phyloP scores from a whole-genome alignment of 2,113 vertebrate genomes.

The Upupa epops region DNA sequence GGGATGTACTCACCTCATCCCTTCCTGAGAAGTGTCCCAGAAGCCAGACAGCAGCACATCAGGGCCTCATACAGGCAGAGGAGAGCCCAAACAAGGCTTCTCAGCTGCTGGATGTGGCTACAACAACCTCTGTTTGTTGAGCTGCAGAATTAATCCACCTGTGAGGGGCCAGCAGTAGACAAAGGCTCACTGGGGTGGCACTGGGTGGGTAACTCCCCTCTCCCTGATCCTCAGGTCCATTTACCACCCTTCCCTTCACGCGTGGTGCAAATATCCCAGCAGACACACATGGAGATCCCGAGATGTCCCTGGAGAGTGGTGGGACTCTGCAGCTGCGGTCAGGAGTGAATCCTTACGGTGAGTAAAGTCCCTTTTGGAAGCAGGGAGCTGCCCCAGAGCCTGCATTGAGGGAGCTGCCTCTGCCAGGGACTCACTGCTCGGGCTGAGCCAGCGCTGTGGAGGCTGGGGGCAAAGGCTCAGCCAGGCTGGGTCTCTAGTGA shows the following conservation, averaged over 20 bases:
- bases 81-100: background rate
- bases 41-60: rapidly evolving
- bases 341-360: background rate
- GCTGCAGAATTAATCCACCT: background rate
- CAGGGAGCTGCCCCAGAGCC: background rate
- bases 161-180: background rate
- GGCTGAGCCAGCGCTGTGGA: background rate
- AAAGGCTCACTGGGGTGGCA: background rate
- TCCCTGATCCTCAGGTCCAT: background rate
- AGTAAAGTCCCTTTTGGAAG: background rate
- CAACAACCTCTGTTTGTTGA: rapidly evolving
- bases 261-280: rapidly evolving
- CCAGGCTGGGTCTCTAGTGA: background rate
- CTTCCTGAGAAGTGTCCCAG: rapidly evolving
- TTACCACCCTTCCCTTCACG: rapidly evolving
- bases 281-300: rapidly evolving
- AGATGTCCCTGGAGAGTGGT: background rate
- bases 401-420: rapidly evolving
- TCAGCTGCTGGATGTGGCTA: background rate
- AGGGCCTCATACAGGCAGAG: rapidly evolving
- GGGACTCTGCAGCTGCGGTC: background rate
- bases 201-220: rapidly evolving
- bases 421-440: rapidly evolving
- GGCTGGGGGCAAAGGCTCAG: background rate
- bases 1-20: background rate